These are phyloP conservation scores for Argya squamiceps DNA, from an alignment of 2,797 vertebrate species.

Conservation along the genomic window DNA sequence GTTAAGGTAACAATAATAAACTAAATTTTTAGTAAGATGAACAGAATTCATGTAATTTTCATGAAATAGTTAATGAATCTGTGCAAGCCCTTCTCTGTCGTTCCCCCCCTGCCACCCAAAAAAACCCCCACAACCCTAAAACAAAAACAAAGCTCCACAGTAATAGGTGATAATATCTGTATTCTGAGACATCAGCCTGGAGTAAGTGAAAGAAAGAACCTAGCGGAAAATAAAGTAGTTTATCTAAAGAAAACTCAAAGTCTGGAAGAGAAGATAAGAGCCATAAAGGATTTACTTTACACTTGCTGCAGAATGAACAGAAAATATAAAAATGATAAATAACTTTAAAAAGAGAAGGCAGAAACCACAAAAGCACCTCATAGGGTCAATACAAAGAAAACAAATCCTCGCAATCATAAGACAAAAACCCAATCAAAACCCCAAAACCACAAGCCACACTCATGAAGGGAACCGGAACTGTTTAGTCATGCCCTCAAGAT, in stretches of 20 bases:
- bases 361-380: neutral
- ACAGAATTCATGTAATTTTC: neutral
- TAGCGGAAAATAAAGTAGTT: slow-evolving; percentile 24
- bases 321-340: slow-evolving; percentile 40
- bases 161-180: slow-evolving; percentile 21
- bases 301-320: slow-evolving; percentile 5
- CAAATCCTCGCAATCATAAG: neutral
- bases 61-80: neutral
- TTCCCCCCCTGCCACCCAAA: rapidly evolving
- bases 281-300: slow-evolving; percentile 43
- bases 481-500: neutral
- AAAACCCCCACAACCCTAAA: neutral
- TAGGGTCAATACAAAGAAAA: neutral
- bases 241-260: slow-evolving; percentile 44
- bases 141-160: neutral
- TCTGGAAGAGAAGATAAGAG: slow-evolving; percentile 57
- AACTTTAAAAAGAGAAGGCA: neutral
- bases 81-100: rapidly evolving
- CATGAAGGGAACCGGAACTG: neutral
- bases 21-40: neutral
- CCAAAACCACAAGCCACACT: neutral
- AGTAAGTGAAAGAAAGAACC: neutral
- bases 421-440: neutral
- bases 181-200: neutral
- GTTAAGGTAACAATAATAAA: neutral